Evolutionary conservation across 2,797 vertebrate genomes (phyloP).

Genomic region (Neostethus bicornis): DNA sequence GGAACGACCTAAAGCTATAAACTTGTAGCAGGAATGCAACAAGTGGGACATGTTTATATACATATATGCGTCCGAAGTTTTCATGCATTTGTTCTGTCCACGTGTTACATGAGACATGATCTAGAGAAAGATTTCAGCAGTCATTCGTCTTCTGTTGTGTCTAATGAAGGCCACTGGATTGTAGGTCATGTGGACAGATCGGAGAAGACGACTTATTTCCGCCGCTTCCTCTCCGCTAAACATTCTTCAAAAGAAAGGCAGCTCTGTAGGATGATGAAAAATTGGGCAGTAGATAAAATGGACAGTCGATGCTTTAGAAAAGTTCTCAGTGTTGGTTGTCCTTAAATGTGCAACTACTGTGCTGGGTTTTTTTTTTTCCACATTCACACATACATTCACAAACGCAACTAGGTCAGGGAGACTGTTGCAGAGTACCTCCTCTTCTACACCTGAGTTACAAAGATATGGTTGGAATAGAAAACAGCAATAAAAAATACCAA

Average conservation of each 20-base stretch:
- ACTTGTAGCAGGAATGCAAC: conserved; percentile 27
- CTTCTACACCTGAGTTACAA: conserved; percentile 79
- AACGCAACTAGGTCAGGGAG: conserved; percentile 40
- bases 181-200: conserved; percentile 70
- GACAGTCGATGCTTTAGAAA: conserved; percentile 36
- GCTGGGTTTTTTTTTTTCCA: conserved; percentile 46
- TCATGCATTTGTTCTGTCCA: conserved; percentile 19
- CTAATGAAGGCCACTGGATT: conserved; percentile 77
- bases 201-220: conserved; percentile 27
- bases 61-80: too few relatives aligned
- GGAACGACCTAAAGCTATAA: conserved; percentile 25
- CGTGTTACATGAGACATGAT: conserved; percentile 45
- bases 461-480: conserved; percentile 57
- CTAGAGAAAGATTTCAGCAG: too few relatives aligned
- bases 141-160: too few relatives aligned
- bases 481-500: conserved; percentile 31
- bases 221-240: conserved; percentile 49
- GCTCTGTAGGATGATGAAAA: conserved; percentile 66
- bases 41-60: not conserved
- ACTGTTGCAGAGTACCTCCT: conserved; percentile 67
- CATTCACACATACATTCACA: conserved; percentile 79
- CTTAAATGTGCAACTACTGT: conserved; percentile 34
- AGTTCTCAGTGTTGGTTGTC: conserved; percentile 38
- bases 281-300: conserved; percentile 28
- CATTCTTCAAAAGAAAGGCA: conserved; percentile 71